A percentile compares a stretch with the other conserved stretches of the same genome.
phyloP scores from a whole-genome alignment of 1,140 invertebrate genomes.

The Megalonaias nervosa region DNA sequence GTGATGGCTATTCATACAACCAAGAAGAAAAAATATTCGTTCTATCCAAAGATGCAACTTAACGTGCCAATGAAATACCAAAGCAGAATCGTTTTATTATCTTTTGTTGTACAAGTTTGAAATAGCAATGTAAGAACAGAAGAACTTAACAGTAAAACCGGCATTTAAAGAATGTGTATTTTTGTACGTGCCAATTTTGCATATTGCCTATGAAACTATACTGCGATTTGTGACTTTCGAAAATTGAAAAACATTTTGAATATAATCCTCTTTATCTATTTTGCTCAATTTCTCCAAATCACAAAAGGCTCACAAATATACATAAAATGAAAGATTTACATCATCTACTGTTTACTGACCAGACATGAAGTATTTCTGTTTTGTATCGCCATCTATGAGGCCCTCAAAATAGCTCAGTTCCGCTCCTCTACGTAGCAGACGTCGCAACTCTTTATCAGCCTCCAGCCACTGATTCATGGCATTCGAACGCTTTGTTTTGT shows the following conservation, averaged over 20 bases:
- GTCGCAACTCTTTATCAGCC: conserved; percentile 44
- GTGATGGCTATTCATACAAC: no score
- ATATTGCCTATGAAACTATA: not conserved
- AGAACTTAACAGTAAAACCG: no score
- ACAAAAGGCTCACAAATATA: not conserved
- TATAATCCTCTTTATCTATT: not conserved
- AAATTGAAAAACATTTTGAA: not conserved
- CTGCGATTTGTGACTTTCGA: not conserved
- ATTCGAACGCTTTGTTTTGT: conserved; percentile 11
- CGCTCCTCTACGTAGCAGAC: conserved; percentile 59
- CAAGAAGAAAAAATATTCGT: no score
- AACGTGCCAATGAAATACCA: no score
- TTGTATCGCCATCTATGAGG: conserved; percentile 50
- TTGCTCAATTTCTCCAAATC: not conserved
- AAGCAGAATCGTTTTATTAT: no score
- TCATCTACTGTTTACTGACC: conserved; percentile 37
- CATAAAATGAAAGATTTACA: not conserved
- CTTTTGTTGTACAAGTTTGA: no score
- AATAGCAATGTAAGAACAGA: no score
- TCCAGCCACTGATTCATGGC: conserved; percentile 50
- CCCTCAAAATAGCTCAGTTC: conserved; percentile 59
- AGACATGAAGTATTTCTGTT: conserved; percentile 56
- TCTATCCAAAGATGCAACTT: no score
- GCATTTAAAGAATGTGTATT: not conserved
- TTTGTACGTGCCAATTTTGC: not conserved